phyloP scores from a whole-genome alignment of 2,888 invertebrate genomes.

The Pterobdella sp. region DNA sequence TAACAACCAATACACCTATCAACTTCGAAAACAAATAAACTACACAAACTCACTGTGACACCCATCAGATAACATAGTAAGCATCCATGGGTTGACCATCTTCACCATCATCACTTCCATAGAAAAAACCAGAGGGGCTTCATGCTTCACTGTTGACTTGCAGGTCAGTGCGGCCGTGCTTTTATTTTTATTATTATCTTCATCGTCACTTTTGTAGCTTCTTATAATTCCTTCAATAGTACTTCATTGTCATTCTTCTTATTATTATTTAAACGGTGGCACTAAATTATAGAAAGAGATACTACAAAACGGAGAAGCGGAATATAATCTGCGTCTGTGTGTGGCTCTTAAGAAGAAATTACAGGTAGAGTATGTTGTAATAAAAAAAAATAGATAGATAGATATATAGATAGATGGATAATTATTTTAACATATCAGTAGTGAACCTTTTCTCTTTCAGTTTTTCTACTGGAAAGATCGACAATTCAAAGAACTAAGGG shows the following conservation, averaged over 20 bases:
- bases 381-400: background rate
- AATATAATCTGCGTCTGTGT: conserved; percentile 66
- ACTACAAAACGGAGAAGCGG: conserved; percentile 67
- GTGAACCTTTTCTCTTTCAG: conserved; percentile 47
- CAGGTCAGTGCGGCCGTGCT: conserved; percentile 42
- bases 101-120: conserved; percentile 71
- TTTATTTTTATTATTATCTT: background rate
- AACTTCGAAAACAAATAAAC: no score
- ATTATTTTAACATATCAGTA: background rate
- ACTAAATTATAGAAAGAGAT: conserved; percentile 52
- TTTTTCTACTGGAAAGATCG: conserved; percentile 81
- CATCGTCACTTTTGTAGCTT: background rate
- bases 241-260: background rate
- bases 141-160: conserved; percentile 63
- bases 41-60: no score
- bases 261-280: background rate
- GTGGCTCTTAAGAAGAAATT: conserved; percentile 64
- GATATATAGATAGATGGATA: background rate
- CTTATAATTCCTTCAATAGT: background rate
- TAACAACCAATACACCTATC: no score
- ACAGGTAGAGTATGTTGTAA: conserved; percentile 41
- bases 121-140: conserved; percentile 75
- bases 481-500: conserved; percentile 64
- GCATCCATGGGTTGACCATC: conserved; percentile 59
- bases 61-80: conserved; percentile 76